Percentiles rank a stretch among this genome's conserved stretches.
Evolutionary conservation across 2,797 vertebrate species (phyloP).

Genomic region (Clamator glandarius): DNA sequence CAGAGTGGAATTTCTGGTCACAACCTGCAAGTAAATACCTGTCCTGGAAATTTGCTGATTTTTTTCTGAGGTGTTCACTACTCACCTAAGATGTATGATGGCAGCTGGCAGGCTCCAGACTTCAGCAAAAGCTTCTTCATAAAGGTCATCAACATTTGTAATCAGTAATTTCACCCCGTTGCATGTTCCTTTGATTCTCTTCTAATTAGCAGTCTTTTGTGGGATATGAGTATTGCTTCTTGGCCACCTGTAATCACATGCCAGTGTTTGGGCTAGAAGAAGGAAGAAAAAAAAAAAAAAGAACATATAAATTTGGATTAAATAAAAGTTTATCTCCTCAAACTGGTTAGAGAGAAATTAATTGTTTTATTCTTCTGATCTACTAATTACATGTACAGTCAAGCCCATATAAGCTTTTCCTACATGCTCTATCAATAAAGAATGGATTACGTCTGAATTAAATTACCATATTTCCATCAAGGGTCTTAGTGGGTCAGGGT

Average conservation of each 20-base stretch:
- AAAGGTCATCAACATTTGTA: background rate
- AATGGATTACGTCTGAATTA: constrained; percentile 31
- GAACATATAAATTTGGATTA: constrained; percentile 37
- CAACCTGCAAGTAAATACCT: background rate
- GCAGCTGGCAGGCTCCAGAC: background rate
- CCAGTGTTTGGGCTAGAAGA: background rate
- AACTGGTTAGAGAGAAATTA: constrained; percentile 49
- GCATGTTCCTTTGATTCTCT: background rate
- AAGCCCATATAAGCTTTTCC: background rate
- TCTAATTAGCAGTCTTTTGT: background rate
- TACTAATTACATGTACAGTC: constrained; percentile 45
- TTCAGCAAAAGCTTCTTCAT: background rate
- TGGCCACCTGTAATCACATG: background rate
- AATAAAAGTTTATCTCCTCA: constrained; percentile 28
- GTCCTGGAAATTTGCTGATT: background rate
- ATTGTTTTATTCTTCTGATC: constrained; percentile 45
- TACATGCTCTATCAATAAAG: constrained; percentile 29
- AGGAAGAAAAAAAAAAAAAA: background rate
- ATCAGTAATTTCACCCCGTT: background rate
- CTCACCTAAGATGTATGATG: background rate
- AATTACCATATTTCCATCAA: constrained; percentile 41
- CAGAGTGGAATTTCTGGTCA: background rate
- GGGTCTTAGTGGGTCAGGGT: constrained; percentile 19
- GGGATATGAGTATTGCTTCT: background rate
- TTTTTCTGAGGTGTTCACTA: background rate